Conservation (phyloP, 2,888 invertebrate genomes). For the Poecilus cupreus region DNA sequence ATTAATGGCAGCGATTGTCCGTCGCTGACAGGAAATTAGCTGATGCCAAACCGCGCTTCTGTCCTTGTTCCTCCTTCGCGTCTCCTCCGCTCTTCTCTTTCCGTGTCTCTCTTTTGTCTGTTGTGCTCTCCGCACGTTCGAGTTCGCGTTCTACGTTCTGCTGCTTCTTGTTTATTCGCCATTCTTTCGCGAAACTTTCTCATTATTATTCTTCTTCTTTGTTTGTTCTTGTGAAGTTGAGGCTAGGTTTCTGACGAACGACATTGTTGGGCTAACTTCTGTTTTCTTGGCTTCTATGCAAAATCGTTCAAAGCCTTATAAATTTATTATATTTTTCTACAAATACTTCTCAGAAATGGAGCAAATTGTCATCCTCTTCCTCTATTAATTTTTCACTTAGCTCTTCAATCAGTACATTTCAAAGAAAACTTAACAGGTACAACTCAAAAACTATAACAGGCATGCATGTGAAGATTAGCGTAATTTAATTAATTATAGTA, state of each 20-base stretch:
- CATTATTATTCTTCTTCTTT: constrained; percentile 40
- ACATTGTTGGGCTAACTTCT: constrained; percentile 3
- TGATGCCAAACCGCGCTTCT: constrained; percentile 59
- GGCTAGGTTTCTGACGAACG: background rate
- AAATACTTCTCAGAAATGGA: background rate
- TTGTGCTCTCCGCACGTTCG: background rate
- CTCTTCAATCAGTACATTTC: too few species aligned
- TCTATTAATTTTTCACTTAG: too few species aligned
- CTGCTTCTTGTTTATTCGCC: constrained; percentile 38
- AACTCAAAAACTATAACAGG: too few species aligned
- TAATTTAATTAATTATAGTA: too few species aligned
- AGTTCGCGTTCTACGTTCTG: background rate
- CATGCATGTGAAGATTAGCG: too few species aligned
- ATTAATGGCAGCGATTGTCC: constrained; percentile 71
- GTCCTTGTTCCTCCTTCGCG: constrained; percentile 17
- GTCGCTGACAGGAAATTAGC: constrained; percentile 68
- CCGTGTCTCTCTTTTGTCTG: constrained; percentile 19
- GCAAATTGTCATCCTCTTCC: background rate
- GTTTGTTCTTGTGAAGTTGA: constrained; percentile 34
- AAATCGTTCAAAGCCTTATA: background rate
- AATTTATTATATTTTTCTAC: constrained; percentile 22
- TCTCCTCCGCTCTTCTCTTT: background rate
- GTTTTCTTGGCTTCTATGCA: constrained; percentile 27
- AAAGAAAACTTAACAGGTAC: too few species aligned
- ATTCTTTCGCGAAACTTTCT: constrained; percentile 29